These are phyloP conservation scores for Cervus canadensis DNA, from an alignment of 2,113 vertebrate species.

Conservation along the genomic window DNA sequence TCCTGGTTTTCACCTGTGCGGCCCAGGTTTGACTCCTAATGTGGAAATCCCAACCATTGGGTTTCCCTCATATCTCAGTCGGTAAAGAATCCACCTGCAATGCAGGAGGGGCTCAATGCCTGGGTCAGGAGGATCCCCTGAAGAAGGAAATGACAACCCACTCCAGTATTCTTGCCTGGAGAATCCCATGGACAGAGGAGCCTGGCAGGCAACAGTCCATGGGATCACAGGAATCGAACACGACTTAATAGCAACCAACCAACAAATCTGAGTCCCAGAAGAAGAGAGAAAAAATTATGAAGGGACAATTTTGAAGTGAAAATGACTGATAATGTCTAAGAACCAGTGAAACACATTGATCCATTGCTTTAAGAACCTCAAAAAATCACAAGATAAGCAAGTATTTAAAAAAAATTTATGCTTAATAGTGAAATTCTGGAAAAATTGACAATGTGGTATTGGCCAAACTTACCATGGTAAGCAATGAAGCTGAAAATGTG, in stretches of 20 bases:
- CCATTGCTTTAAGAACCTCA: background rate
- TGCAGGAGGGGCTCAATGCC: background rate
- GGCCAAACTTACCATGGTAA: background rate
- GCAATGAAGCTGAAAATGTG: background rate
- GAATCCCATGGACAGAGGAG: background rate
- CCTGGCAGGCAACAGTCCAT: background rate
- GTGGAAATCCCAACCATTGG: background rate
- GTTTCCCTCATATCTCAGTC: background rate
- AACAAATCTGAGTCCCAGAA: background rate
- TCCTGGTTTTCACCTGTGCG: background rate
- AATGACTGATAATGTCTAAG: background rate
- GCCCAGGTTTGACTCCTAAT: background rate
- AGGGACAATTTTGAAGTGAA: background rate
- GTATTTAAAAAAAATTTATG: background rate
- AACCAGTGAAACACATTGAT: background rate
- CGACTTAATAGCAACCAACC: background rate
- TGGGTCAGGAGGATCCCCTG: background rate
- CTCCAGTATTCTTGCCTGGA: background rate
- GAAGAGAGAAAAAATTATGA: background rate
- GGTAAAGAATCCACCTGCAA: background rate
- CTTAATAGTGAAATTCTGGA: background rate
- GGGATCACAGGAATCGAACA: rapidly evolving
- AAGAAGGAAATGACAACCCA: background rate
- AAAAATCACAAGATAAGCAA: background rate
- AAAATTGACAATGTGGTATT: background rate